These are phyloP conservation scores for Fragum whitleyi DNA, from an alignment of 2,888 invertebrate species.

Conservation along the genomic window DNA sequence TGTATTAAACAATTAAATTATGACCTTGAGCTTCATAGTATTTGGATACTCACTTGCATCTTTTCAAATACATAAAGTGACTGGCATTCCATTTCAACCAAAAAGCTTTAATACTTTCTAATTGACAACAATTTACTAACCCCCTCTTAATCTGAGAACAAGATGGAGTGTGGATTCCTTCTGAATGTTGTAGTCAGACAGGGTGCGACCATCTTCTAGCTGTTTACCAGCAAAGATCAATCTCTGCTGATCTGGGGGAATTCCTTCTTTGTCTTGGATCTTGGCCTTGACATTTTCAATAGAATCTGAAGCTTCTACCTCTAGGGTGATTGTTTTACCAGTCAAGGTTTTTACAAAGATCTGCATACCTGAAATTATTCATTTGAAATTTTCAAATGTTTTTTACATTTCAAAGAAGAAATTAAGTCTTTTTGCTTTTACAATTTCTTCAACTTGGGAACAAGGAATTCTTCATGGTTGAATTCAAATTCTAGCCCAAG, in stretches of 20 bases:
- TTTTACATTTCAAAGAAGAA: too few relatives aligned
- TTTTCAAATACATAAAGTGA: too few relatives aligned
- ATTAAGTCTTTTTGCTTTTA: too few relatives aligned
- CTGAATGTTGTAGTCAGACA: conserved; percentile 97
- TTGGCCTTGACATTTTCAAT: conserved; percentile 95
- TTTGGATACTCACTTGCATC: too few relatives aligned
- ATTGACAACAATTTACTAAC: conserved; percentile 84
- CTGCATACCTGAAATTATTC: conserved; percentile 87
- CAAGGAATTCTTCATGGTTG: too few relatives aligned
- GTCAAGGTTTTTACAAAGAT: conserved; percentile 89
- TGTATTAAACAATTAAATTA: too few relatives aligned
- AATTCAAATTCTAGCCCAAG: too few relatives aligned
- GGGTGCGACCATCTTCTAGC: conserved; percentile 96
- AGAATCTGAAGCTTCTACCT: conserved; percentile 93
- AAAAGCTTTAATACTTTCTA: too few relatives aligned
- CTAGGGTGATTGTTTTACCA: conserved; percentile 85
- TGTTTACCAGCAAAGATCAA: conserved; percentile 98
- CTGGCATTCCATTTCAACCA: too few relatives aligned
- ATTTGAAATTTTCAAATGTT: too few relatives aligned
- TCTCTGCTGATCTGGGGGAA: conserved; percentile 92
- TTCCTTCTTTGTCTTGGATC: conserved; percentile 87
- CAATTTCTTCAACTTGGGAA: too few relatives aligned
- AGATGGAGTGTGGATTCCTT: conserved; percentile 97
- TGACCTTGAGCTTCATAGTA: too few relatives aligned
- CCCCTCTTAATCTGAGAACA: conserved; percentile 97